These are phyloP conservation scores for Lycophotia porphyrea DNA, from an alignment of 2,888 invertebrate genomes.

Conservation along the genomic window DNA sequence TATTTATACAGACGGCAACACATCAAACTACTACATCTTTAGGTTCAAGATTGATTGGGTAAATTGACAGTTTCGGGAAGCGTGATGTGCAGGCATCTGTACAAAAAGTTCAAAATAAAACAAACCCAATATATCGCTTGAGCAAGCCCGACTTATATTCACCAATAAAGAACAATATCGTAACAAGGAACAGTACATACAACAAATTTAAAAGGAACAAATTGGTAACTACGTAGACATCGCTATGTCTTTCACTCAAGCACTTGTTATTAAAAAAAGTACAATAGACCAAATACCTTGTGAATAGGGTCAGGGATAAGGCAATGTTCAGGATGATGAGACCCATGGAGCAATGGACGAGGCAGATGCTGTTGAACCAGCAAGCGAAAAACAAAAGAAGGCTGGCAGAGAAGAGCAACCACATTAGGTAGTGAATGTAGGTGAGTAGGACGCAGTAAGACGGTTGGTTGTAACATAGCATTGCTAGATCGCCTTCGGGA, in stretches of 20 bases:
- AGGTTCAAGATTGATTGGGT: too few relatives aligned
- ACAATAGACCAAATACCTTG: conserved; percentile 14
- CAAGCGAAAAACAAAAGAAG: neutral
- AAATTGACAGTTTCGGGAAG: too few relatives aligned
- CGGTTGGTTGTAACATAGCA: neutral
- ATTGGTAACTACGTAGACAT: neutral
- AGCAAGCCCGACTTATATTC: conserved; percentile 24
- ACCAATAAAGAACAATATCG: neutral
- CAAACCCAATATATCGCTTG: conserved; percentile 28
- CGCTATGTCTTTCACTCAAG: neutral
- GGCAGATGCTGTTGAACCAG: conserved; percentile 9
- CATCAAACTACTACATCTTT: too few relatives aligned
- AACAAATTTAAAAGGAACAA: conserved; percentile 30
- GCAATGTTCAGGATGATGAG: neutral
- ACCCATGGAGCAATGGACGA: conserved; percentile 29
- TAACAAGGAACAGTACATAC: neutral
- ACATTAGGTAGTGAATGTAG: conserved; percentile 31
- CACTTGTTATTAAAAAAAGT: neutral
- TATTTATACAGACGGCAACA: too few relatives aligned
- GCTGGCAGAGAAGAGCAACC: conserved; percentile 23
- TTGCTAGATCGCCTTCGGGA: conserved; percentile 9
- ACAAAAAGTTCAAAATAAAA: conserved; percentile 28
- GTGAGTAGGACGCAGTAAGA: conserved; percentile 20
- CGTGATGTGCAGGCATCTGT: too few relatives aligned
- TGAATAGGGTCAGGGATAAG: neutral